These are phyloP conservation scores for Thinocorus orbignyianus DNA, from an alignment of 2,113 vertebrate species.

Conservation along the genomic window DNA sequence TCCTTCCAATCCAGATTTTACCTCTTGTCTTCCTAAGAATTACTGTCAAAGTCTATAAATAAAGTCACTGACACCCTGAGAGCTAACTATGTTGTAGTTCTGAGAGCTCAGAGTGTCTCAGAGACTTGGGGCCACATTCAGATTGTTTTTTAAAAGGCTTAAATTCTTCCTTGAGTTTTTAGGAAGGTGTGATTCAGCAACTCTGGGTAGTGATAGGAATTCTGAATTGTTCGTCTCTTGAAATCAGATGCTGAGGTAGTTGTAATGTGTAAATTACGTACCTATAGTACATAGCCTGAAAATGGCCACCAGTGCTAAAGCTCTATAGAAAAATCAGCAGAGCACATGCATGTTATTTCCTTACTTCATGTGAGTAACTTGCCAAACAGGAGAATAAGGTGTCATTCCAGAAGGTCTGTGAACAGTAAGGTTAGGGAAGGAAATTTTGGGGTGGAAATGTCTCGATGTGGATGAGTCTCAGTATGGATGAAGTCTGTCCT, in stretches of 20 bases:
- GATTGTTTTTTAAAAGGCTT: not conserved
- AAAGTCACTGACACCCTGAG: not conserved
- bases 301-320: not conserved
- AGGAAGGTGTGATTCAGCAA: not conserved
- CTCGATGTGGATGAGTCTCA: not conserved
- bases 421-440: not conserved
- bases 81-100: not conserved
- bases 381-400: not conserved
- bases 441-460: not conserved
- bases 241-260: not conserved
- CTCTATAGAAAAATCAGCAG: not conserved
- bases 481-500: not conserved
- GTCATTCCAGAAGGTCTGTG: not conserved
- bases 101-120: not conserved
- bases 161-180: not conserved
- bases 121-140: not conserved
- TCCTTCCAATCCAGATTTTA: not conserved
- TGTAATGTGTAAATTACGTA: not conserved
- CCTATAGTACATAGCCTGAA: not conserved
- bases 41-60: not conserved
- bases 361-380: not conserved
- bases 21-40: not conserved
- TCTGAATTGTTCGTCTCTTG: not conserved
- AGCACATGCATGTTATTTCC: not conserved
- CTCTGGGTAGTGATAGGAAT: not conserved